A percentile compares a stretch with the other conserved stretches of the same genome.
These are phyloP conservation scores for Oryzias javanicus DNA, from an alignment of 2,113 vertebrate genomes.

Conservation along the genomic window DNA sequence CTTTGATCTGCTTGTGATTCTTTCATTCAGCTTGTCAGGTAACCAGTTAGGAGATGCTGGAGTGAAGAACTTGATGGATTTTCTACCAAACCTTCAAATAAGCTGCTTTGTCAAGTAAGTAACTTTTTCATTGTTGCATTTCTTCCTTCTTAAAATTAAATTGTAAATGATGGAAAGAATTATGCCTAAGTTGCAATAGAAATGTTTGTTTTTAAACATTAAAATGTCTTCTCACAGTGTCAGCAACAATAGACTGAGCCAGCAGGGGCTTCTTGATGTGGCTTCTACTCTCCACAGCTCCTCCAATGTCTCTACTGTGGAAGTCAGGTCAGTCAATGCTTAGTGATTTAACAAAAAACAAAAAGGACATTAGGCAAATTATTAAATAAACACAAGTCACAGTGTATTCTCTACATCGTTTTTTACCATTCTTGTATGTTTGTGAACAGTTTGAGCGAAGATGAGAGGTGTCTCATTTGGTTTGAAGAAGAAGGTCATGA, in stretches of 20 bases:
- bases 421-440: not conserved
- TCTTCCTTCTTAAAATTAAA: not conserved
- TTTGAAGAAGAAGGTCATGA: constrained; percentile 49
- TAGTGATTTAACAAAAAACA: not conserved
- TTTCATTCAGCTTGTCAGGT: constrained; percentile 67
- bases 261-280: constrained; percentile 67
- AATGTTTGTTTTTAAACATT: not conserved
- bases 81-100: constrained; percentile 58
- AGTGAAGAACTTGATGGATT: constrained; percentile 53
- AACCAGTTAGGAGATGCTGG: constrained; percentile 67
- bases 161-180: not conserved
- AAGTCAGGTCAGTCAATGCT: constrained; percentile 73
- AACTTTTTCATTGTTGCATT: not conserved
- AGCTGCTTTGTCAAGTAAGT: constrained; percentile 67
- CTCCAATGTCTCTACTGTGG: constrained; percentile 61
- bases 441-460: constrained; percentile 73
- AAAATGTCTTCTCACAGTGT: constrained; percentile 70
- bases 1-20: not conserved
- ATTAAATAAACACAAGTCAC: not conserved
- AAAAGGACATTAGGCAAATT: not conserved
- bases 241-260: constrained; percentile 70
- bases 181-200: not conserved
- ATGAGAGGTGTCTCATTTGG: constrained; percentile 73
- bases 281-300: constrained; percentile 69
- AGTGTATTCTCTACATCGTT: not conserved